phyloP scores from a whole-genome alignment of 2,888 invertebrate species.

The Uropetala carovei region DNA sequence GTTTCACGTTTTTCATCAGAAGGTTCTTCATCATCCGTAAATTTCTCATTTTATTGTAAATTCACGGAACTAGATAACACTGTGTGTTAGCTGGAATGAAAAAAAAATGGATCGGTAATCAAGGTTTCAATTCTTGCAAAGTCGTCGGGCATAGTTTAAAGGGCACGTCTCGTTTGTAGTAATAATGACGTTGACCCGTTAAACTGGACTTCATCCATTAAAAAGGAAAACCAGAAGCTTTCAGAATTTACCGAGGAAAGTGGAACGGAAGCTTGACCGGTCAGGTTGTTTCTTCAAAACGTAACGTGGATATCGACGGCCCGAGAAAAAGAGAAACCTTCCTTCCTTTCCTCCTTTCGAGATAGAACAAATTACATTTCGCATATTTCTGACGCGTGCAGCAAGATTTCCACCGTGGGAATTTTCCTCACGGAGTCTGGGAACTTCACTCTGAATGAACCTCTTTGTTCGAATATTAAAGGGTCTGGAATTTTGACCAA shows the following conservation, averaged over 20 bases:
- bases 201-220: background rate
- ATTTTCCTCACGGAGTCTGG: background rate
- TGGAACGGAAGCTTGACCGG: background rate
- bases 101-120: no score
- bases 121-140: no score
- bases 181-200: background rate
- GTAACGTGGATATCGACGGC: background rate
- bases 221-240: background rate
- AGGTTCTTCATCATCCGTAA: no score
- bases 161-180: background rate
- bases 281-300: background rate
- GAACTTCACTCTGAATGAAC: background rate
- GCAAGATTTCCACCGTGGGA: background rate
- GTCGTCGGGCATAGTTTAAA: background rate
- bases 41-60: no score
- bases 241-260: background rate
- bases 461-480: no score
- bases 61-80: no score
- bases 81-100: no score
- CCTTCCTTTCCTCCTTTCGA: background rate
- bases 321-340: background rate
- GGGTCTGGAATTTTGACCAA: no score
- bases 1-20: no score
- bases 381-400: background rate
- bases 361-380: background rate